Evolutionary conservation across 1,140 invertebrate species (phyloP).

Genomic region (Elymnias hypermnestra): DNA sequence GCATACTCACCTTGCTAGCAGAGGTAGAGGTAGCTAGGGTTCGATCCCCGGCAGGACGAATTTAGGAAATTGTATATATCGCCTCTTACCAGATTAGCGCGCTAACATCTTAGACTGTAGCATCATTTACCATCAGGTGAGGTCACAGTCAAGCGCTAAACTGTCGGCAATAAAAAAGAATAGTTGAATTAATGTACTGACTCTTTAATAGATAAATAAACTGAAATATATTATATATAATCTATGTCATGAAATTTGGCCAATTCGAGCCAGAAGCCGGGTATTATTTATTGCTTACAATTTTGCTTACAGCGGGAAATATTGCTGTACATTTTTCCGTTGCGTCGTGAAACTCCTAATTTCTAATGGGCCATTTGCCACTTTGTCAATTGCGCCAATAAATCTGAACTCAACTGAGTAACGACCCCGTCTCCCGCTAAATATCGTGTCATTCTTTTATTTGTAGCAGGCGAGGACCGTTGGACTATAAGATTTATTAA

Average conservation of each 20-base stretch:
- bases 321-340: slow-evolving; percentile 65
- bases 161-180: too few relatives aligned
- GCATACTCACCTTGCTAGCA: too few relatives aligned
- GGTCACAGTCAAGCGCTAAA: too few relatives aligned
- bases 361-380: slow-evolving; percentile 73
- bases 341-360: slow-evolving; percentile 54
- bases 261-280: not conserved
- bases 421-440: slow-evolving; percentile 25
- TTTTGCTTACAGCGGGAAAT: slow-evolving; percentile 62
- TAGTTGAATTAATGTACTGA: too few relatives aligned
- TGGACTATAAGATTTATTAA: slow-evolving; percentile 6
- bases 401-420: slow-evolving; percentile 38
- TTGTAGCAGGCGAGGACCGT: slow-evolving; percentile 12
- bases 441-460: slow-evolving; percentile 30
- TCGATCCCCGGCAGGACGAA: too few relatives aligned
- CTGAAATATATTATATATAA: too few relatives aligned
- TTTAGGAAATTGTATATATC: too few relatives aligned
- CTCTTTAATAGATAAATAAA: not conserved
- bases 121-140: too few relatives aligned
- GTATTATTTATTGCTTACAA: slow-evolving; percentile 64
- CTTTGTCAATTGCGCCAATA: slow-evolving; percentile 72
- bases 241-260: too few relatives aligned
- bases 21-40: too few relatives aligned
- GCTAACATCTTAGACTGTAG: too few relatives aligned
- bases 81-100: too few relatives aligned